phyloP scores from a whole-genome alignment of 30 jellyfish, hydroid and myxozoan species.

The Hydractinia echinata region DNA sequence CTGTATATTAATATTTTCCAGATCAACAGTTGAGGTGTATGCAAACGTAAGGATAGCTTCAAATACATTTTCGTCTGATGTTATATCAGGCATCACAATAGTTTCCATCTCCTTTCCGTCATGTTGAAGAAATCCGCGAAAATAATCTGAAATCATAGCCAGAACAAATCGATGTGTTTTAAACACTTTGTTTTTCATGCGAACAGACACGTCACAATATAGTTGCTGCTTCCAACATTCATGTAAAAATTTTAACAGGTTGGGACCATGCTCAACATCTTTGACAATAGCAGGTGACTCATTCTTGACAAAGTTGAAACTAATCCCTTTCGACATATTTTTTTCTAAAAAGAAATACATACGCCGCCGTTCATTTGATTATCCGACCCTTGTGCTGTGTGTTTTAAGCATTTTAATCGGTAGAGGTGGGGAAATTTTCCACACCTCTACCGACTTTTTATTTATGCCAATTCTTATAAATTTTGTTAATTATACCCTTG shows the following conservation, averaged over 20 bases:
- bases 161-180: slow-evolving; percentile 28
- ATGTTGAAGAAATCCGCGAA: slow-evolving; percentile 24
- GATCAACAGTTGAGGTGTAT: background rate
- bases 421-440: no score
- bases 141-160: slow-evolving; percentile 32
- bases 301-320: background rate
- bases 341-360: no score
- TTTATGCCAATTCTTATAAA: no score
- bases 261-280: slow-evolving; percentile 10
- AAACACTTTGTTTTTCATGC: background rate
- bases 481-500: no score
- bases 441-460: no score
- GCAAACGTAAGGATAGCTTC: slow-evolving; percentile 12
- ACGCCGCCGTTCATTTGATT: no score
- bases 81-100: background rate
- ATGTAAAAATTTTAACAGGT: slow-evolving; percentile 8
- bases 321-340: no score
- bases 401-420: no score
- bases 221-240: slow-evolving; percentile 1
- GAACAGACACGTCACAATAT: slow-evolving; percentile 4
- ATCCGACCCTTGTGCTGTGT: no score
- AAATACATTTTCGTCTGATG: background rate
- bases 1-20: background rate
- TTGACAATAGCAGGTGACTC: background rate
- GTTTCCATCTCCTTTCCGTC: slow-evolving; percentile 17